Evolutionary conservation across 2,113 vertebrate species (phyloP).

Genomic region (Origma solitaria): DNA sequence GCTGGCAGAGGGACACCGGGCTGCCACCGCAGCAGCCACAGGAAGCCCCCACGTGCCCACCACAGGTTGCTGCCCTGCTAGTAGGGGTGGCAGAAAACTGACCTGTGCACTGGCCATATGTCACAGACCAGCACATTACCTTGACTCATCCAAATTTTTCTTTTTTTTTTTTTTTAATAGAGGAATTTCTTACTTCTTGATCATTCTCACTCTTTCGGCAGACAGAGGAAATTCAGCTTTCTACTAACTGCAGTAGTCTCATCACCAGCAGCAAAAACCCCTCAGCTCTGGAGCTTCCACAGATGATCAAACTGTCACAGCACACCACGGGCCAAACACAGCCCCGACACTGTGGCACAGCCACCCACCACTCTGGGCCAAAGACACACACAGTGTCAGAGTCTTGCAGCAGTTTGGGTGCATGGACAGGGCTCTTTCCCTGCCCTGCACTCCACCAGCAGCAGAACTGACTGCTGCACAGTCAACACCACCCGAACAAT

Average conservation of each 20-base stretch:
- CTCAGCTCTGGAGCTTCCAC: not conserved
- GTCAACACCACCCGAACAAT: rapidly evolving
- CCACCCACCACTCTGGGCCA: not conserved
- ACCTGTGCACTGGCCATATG: not conserved
- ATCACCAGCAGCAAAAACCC: not conserved
- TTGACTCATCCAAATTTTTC: not conserved
- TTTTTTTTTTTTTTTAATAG: not conserved
- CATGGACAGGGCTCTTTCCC: not conserved
- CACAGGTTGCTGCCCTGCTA: not conserved
- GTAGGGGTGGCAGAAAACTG: not conserved
- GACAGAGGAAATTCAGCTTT: not conserved
- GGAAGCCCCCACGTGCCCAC: not conserved
- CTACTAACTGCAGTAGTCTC: not conserved
- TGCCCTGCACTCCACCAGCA: not conserved
- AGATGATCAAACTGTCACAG: not conserved
- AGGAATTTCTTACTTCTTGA: not conserved
- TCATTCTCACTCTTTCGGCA: not conserved
- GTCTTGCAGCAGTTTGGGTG: not conserved
- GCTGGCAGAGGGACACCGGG: not conserved
- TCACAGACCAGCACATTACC: not conserved
- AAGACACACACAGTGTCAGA: rapidly evolving
- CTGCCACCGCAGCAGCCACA: rapidly evolving
- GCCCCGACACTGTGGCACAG: rapidly evolving
- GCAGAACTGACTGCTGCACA: rapidly evolving
- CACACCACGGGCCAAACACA: not conserved